Evolutionary conservation across 2,113 vertebrate genomes (phyloP).

Genomic region (Dasyornis broadbenti): DNA sequence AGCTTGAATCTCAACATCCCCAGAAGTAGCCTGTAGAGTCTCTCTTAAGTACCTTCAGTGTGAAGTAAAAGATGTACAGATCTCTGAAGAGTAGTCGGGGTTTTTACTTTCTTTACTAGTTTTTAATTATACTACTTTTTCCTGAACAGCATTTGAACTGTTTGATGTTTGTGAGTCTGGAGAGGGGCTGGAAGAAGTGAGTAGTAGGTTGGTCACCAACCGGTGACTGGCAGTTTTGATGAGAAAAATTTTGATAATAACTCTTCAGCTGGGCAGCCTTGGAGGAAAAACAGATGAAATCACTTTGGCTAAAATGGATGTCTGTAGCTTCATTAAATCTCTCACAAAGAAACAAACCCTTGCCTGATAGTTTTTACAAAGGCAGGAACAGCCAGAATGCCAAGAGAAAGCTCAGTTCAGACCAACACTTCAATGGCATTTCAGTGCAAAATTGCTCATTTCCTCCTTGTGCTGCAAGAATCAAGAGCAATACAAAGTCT

Average conservation of each 20-base stretch:
- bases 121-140: background rate
- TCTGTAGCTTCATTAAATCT: conserved; percentile 17
- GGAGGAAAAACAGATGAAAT: conserved; percentile 54
- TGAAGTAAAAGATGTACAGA: background rate
- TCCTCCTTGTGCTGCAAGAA: background rate
- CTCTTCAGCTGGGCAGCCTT: conserved; percentile 33
- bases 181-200: background rate
- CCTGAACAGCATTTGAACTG: background rate
- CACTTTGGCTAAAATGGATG: conserved; percentile 39
- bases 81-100: background rate
- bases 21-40: background rate
- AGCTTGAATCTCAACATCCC: background rate
- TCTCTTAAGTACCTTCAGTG: background rate
- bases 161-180: background rate
- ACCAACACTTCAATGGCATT: background rate
- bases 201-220: background rate
- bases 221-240: background rate
- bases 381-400: background rate
- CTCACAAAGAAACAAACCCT: conserved; percentile 11
- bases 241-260: conserved; percentile 8
- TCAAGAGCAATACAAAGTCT: background rate
- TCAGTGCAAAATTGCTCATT: background rate
- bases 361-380: conserved; percentile 35
- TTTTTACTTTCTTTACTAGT: background rate
- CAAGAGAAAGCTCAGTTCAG: background rate